A percentile compares a stretch with the other conserved stretches of the same genome.
These are phyloP conservation scores for Meandrusa payeni DNA, from an alignment of 2,888 invertebrate genomes.

Conservation along the genomic window DNA sequence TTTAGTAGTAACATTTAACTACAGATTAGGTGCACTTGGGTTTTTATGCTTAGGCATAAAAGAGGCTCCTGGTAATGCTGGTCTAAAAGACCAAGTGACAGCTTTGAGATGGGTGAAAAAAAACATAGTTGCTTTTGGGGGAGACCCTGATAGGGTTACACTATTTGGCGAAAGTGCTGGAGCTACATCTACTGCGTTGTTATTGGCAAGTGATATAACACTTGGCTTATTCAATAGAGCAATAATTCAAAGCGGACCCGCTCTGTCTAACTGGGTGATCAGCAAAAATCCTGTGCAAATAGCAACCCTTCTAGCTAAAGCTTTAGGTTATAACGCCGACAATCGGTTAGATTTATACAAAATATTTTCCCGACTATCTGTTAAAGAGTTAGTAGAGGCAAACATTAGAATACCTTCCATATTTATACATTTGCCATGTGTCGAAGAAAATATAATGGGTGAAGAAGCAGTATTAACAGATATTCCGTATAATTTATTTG, in stretches of 20 bases:
- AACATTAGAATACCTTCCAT: constrained; percentile 50
- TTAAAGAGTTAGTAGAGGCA: constrained; percentile 42
- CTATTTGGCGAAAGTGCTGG: constrained; percentile 72
- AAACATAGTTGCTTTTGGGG: constrained; percentile 69
- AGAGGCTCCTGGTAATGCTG: constrained; percentile 70
- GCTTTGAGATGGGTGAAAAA: constrained; percentile 68
- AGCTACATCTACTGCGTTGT: constrained; percentile 50
- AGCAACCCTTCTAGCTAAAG: constrained; percentile 57
- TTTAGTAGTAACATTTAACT: constrained; percentile 66
- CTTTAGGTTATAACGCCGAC: constrained; percentile 49
- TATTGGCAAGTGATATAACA: constrained; percentile 53
- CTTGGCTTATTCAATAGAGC: constrained; percentile 58
- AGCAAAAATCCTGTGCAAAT: constrained; percentile 57
- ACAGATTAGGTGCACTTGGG: constrained; percentile 64
- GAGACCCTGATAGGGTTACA: constrained; percentile 65
- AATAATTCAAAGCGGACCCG: constrained; percentile 64
- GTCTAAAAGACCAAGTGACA: constrained; percentile 65
- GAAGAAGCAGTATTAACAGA: constrained; percentile 56
- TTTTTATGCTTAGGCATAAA: constrained; percentile 63
- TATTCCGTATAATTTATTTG: constrained; percentile 55
- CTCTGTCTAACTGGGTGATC: constrained; percentile 59
- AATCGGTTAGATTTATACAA: constrained; percentile 57
- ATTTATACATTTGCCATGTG: constrained; percentile 58
- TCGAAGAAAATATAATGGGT: constrained; percentile 55
- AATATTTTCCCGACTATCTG: constrained; percentile 48